A percentile compares a stretch with the other conserved stretches of the same genome.
Conservation (phyloP, 2,113 vertebrate genomes). For the Catharus fuscescens region DNA sequence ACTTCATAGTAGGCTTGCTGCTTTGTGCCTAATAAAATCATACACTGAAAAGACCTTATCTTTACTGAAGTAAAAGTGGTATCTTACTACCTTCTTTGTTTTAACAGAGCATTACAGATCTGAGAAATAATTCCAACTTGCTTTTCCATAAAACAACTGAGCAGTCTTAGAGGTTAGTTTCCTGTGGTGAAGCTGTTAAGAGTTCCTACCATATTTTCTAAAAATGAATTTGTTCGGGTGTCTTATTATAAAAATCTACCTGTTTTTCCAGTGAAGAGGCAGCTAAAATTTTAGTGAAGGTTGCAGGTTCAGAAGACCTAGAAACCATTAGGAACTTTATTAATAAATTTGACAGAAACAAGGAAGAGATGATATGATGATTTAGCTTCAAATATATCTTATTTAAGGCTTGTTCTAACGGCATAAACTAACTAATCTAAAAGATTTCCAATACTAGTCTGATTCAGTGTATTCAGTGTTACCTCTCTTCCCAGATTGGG, state of each 20-base stretch:
- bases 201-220: not conserved
- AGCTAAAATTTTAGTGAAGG: not conserved
- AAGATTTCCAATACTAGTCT: not conserved
- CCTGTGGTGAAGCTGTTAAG: not conserved
- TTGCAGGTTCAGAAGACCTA: not conserved
- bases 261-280: not conserved
- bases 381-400: not conserved
- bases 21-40: not conserved
- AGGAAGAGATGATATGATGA: not conserved
- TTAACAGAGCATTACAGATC: not conserved
- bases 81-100: not conserved
- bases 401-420: not conserved
- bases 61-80: not conserved
- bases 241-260: not conserved
- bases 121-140: not conserved
- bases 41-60: not conserved
- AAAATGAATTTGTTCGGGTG: accelerated
- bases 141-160: not conserved
- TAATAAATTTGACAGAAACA: not conserved
- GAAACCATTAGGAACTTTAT: not conserved
- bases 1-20: not conserved
- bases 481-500: not conserved
- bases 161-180: not conserved
- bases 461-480: not conserved
- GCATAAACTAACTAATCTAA: not conserved